These are phyloP conservation scores for Malurus elegans DNA, from an alignment of 2,113 vertebrate species.

Conservation along the genomic window DNA sequence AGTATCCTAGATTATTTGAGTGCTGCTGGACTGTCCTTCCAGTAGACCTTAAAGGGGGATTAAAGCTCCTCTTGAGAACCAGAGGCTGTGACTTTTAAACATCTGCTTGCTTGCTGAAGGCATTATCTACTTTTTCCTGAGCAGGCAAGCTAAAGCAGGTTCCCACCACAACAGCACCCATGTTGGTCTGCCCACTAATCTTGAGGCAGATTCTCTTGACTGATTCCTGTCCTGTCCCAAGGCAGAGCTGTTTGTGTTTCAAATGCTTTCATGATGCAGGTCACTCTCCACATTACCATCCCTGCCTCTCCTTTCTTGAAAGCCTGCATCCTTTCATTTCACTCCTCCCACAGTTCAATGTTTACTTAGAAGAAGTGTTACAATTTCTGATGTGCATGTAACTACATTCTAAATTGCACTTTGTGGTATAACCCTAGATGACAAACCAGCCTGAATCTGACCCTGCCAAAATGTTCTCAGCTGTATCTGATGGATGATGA, in stretches of 20 bases:
- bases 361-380: not conserved
- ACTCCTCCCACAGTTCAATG: not conserved
- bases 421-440: not conserved
- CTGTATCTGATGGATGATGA: not conserved
- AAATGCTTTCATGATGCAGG: not conserved
- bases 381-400: not conserved
- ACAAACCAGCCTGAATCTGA: not conserved
- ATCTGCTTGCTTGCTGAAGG: not conserved
- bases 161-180: not conserved
- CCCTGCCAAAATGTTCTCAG: not conserved
- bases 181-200: not conserved
- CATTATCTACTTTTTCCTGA: not conserved
- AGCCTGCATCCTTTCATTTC: accelerated
- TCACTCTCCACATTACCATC: accelerated
- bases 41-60: not conserved
- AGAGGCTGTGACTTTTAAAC: not conserved
- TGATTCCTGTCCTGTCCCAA: not conserved
- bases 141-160: not conserved
- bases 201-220: not conserved
- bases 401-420: not conserved
- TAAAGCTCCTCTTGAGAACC: not conserved
- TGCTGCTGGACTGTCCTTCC: not conserved
- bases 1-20: not conserved
- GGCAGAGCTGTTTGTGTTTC: not conserved
- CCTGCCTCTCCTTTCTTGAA: not conserved